Percentiles rank a stretch among this genome's conserved stretches.
phyloP scores from a whole-genome alignment of 2,888 invertebrate species.

The Drosophila recens region DNA sequence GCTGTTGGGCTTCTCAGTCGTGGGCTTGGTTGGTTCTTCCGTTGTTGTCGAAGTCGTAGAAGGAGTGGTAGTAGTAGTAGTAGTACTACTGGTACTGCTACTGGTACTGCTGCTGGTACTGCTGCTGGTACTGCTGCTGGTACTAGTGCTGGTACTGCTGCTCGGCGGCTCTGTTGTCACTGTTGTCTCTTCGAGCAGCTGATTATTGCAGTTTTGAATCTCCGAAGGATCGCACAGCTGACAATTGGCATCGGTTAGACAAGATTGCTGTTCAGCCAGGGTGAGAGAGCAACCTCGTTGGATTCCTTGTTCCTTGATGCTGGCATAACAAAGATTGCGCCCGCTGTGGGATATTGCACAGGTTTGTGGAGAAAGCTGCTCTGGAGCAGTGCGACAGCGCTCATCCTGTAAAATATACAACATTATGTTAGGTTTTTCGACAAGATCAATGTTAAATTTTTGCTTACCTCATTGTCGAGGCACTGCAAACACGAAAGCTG shows the following conservation, averaged over 20 bases:
- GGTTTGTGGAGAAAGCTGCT: conserved; percentile 24
- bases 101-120: conserved; percentile 10
- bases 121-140: not conserved
- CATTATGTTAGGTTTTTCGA: too few relatives aligned
- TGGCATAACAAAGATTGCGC: conserved; percentile 59
- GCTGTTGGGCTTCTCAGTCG: conserved; percentile 25
- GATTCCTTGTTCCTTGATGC: conserved; percentile 23
- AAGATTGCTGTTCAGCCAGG: conserved; percentile 47
- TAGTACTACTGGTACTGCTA: not conserved
- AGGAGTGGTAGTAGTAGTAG: conserved; percentile 12
- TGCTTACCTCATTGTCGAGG: conserved; percentile 59
- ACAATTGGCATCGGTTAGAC: conserved; percentile 50
- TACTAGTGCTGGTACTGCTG: conserved; percentile 1
- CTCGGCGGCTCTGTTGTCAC: conserved; percentile 30
- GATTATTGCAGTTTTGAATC: conserved; percentile 45
- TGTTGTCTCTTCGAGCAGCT: conserved; percentile 17
- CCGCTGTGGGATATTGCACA: conserved; percentile 57
- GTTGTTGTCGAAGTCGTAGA: conserved; percentile 23
- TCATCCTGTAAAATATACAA: conserved; percentile 24
- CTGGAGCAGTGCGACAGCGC: conserved; percentile 37
- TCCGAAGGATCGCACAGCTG: conserved; percentile 61
- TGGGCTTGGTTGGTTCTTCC: conserved; percentile 14
- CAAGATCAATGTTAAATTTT: too few relatives aligned
- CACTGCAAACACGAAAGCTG: conserved; percentile 71
- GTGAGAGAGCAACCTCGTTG: conserved; percentile 51